These are phyloP conservation scores for Pseudeuparius sepicola DNA, from an alignment of 2,888 invertebrate genomes.

Conservation along the genomic window DNA sequence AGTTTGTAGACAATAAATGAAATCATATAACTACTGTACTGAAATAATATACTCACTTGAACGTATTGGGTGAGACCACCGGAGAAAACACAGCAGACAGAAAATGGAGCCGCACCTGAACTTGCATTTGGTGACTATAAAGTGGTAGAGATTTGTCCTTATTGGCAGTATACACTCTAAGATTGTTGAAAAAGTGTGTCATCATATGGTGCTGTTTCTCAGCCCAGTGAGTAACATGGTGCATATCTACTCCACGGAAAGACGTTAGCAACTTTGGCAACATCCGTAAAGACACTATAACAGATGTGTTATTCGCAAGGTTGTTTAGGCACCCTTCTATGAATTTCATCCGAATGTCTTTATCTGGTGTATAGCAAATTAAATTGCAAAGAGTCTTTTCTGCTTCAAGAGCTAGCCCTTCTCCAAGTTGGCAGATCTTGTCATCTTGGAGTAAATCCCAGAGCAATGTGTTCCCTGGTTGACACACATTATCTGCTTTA, in stretches of 20 bases:
- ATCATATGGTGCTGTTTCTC: conserved; percentile 89
- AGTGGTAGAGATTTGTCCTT: conserved; percentile 37
- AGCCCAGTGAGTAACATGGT: conserved; percentile 86
- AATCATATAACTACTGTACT: too few relatives aligned
- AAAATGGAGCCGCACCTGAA: conserved; percentile 86
- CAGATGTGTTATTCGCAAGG: conserved; percentile 44
- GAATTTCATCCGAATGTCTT: conserved; percentile 83
- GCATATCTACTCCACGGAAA: conserved; percentile 76
- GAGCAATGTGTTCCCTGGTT: conserved; percentile 82
- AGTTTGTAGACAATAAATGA: too few relatives aligned
- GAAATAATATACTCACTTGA: conserved; percentile 55
- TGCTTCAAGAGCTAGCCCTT: conserved; percentile 85
- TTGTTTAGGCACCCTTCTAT: conserved; percentile 55
- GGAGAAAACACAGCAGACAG: conserved; percentile 87
- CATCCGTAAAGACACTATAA: conserved; percentile 78
- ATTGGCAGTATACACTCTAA: conserved; percentile 59
- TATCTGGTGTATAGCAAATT: conserved; percentile 83
- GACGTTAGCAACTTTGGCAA: conserved; percentile 85
- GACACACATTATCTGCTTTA: conserved; percentile 59
- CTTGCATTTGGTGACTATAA: conserved; percentile 74
- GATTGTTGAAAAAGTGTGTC: conserved; percentile 81
- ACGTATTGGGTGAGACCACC: conserved; percentile 79
- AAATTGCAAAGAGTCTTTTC: conserved; percentile 86
- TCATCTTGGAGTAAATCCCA: conserved; percentile 93
- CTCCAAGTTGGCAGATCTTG: conserved; percentile 76